Percentiles rank a stretch among this genome's conserved stretches.
Evolutionary conservation across 1,140 invertebrate species (phyloP).

Genomic region (Ceratoteleas bidentatus): DNA sequence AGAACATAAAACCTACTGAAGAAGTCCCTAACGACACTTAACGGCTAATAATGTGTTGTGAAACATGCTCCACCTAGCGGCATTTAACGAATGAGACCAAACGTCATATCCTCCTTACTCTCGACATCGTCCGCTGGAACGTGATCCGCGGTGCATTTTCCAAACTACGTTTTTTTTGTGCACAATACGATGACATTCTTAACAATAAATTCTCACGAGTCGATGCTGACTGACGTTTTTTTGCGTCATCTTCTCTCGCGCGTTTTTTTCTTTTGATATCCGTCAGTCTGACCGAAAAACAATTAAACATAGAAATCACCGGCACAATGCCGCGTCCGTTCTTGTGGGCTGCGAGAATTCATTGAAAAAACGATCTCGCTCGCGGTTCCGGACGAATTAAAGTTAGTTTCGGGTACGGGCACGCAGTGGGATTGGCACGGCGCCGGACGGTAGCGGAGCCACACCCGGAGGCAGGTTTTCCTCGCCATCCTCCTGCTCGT

Average conservation of each 20-base stretch:
- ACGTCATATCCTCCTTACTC: constrained; percentile 7
- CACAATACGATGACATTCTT: constrained; percentile 41
- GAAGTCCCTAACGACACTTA: constrained; percentile 59
- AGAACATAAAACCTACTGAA: constrained; percentile 56
- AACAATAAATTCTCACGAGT: constrained; percentile 60
- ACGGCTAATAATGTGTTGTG: constrained; percentile 57
- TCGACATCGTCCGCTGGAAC: constrained; percentile 26
- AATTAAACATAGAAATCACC: neutral
- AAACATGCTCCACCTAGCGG: constrained; percentile 36
- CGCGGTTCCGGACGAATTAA: constrained; percentile 14
- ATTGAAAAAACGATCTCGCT: constrained; percentile 44
- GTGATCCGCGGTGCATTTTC: constrained; percentile 16
- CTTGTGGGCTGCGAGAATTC: constrained; percentile 38
- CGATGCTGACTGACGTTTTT: neutral
- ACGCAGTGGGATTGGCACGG: constrained; percentile 73
- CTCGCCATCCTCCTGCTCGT: constrained; percentile 78
- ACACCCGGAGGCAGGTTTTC: constrained; percentile 79
- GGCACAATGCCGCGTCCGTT: too few relatives aligned
- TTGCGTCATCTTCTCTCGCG: too few relatives aligned
- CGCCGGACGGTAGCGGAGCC: constrained; percentile 74
- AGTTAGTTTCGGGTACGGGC: constrained; percentile 74
- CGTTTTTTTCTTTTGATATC: too few relatives aligned
- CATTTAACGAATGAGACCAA: constrained; percentile 37
- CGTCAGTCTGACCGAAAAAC: neutral
- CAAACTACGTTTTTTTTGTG: constrained; percentile 30